Conservation (phyloP, 2,797 vertebrate genomes). For the Xiphorhynchus erythropygius region DNA sequence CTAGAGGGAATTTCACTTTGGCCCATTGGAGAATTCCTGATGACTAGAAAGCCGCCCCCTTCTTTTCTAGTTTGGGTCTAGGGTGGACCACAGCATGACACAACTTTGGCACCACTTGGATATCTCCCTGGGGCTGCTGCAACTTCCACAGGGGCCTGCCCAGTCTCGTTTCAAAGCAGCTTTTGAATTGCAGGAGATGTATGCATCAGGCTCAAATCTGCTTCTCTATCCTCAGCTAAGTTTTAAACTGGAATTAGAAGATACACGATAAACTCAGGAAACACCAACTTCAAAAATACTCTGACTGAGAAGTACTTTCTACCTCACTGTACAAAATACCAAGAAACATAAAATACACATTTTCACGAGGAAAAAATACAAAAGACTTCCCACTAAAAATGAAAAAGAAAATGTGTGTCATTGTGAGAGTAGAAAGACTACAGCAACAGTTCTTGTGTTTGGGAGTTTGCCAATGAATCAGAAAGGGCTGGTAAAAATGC, state of each 20-base stretch:
- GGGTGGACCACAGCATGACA: background rate
- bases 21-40: background rate
- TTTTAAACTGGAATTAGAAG: background rate
- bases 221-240: background rate
- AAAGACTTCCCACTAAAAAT: slow-evolving; percentile 61
- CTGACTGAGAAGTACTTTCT: slow-evolving; percentile 5
- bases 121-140: background rate
- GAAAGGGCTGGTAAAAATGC: slow-evolving; percentile 67
- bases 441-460: slow-evolving; percentile 58
- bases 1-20: background rate
- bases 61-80: background rate
- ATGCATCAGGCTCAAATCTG: background rate
- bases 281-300: background rate
- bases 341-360: background rate
- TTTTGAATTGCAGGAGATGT: background rate
- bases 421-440: slow-evolving; percentile 55
- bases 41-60: background rate
- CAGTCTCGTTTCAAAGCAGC: background rate
- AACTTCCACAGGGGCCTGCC: background rate
- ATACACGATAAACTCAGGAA: background rate
- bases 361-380: background rate
- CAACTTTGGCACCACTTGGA: background rate
- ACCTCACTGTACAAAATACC: background rate
- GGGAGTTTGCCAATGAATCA: slow-evolving; percentile 61
- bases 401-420: slow-evolving; percentile 64